Evolutionary conservation across 2,797 vertebrate species (phyloP).

Genomic region (Avahi laniger): DNA sequence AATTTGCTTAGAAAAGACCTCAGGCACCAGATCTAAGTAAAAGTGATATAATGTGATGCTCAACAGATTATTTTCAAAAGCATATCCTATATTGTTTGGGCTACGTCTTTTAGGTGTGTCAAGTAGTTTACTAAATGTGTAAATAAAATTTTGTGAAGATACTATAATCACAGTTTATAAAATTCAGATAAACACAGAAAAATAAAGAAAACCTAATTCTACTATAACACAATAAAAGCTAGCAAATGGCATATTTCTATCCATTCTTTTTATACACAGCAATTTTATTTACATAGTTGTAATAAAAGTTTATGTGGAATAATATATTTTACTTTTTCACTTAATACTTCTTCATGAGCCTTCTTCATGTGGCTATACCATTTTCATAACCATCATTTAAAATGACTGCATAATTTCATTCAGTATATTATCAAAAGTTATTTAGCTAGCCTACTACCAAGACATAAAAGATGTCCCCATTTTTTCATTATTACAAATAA

Average conservation of each 20-base stretch:
- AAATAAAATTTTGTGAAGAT: not conserved
- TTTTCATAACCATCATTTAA: not conserved
- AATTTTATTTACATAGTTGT: not conserved
- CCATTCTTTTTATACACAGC: not conserved
- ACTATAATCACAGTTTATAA: not conserved
- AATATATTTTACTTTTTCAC: not conserved
- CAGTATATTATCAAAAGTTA: not conserved
- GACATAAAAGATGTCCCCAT: not conserved
- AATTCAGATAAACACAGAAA: constrained; percentile 25
- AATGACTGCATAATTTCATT: not conserved
- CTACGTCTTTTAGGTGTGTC: not conserved
- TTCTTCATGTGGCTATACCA: not conserved
- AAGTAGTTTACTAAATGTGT: not conserved
- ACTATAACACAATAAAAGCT: not conserved
- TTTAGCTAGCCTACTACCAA: not conserved
- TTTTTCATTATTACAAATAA: constrained; percentile 50
- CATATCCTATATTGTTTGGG: not conserved
- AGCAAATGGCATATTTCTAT: not conserved
- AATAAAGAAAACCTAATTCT: not conserved
- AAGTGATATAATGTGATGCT: not conserved
- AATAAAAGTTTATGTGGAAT: not conserved
- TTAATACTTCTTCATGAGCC: not conserved
- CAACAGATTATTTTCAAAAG: not conserved
- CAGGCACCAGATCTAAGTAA: not conserved
- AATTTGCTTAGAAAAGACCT: constrained; percentile 8